Evolutionary conservation across 2,113 vertebrate genomes (phyloP), one percentile per base, ranked within the genome.

Genomic region (Pyxicephalus adspersus): DNA sequence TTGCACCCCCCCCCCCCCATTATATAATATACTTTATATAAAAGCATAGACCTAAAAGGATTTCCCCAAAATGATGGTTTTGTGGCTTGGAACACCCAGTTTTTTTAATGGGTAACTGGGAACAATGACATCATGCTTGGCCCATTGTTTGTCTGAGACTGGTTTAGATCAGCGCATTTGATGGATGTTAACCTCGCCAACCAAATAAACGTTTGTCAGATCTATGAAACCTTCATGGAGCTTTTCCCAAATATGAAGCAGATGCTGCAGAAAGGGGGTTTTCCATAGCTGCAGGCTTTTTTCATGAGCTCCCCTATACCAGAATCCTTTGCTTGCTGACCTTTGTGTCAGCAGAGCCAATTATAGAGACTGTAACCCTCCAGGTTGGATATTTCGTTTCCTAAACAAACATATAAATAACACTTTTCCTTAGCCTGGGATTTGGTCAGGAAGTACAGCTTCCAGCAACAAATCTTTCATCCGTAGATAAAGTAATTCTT

Each of bases 171-270:
- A 19, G 50, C 4, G 50, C 8, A 16, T 51, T 17, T 76, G 57
- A 64, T 63, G 23, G 18, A 9, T 34, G 31, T 28, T 26, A 45
- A 50, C 73, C 63, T 77, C 28, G 22, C 52, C 8, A 22, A 52
- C 31, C 64, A 68, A 57, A 79, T 68, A 57, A 79, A 68, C 76
- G 22, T 31, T 23, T 19, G 54, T 57, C 20, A 38, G 23, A 58
- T 45, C 34, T n/a, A 66, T 77, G 26, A 23, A 77, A 38, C 54
- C 57, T 63, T 57, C 73, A 2, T 34, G 57, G 57, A 76, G 20
- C 29, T 31, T 57, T 68, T 77, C 5, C 34, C 34, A 54, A 67
- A 70, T 80, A 28, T 31, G 23, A 80, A 80, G 11, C 77, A 80
- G 77, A 80, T 80, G 54, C 64, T 28, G 25, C 13, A 66, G 51